Evolutionary conservation across 2,797 vertebrate species (phyloP), one percentile per base, ranked within the genome.

Genomic region (Coendou prehensilis): DNA sequence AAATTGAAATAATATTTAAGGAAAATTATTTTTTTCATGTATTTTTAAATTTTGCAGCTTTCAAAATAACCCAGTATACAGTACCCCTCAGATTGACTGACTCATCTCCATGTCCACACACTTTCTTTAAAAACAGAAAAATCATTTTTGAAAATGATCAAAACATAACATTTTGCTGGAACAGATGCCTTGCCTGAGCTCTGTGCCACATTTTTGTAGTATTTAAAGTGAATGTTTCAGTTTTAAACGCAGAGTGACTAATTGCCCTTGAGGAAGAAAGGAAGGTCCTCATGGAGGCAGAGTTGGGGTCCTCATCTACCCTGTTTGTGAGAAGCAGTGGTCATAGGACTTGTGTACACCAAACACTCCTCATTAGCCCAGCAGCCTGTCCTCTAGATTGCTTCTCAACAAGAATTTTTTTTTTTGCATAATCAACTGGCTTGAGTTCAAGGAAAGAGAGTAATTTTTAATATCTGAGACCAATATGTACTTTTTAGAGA

Each of bases 41-140:
- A 98, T 97, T 98, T 98, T 98, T 98, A 98, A 97, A 98, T 98
- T 97, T 98, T 98, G 97, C 96, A 98, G 50, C 90, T 97, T 98
- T 98, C 96, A 98, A 98, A 98, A 98, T 97, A 98, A 98, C 96
- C 98, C 97, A 91, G 92, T 57, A 85, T 97, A 98, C 98, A 98
- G 96, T 96, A 98, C 97, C 45, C 57, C 97, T 98, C 97, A 97
- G 98, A 98, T 87, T 96, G 95, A 98, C 96, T 98, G 98, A 98
- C 96, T 98, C 98, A 98, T 98, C 96, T 97, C 96, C 97, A 97
- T 98, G 97, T 98, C 98, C 98, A 98, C 98, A 98, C 98, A 98
- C 96, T 98, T 98, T 98, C 97, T 98, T 98, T 98, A 98, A 98
- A 98, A 98, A 97, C 97, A 98, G 97, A 98, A 98, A 98, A 98